A percentile compares a stretch with the other conserved stretches of the same genome.
Conservation (phyloP, 2,113 vertebrate genomes). For the Riparia riparia region DNA sequence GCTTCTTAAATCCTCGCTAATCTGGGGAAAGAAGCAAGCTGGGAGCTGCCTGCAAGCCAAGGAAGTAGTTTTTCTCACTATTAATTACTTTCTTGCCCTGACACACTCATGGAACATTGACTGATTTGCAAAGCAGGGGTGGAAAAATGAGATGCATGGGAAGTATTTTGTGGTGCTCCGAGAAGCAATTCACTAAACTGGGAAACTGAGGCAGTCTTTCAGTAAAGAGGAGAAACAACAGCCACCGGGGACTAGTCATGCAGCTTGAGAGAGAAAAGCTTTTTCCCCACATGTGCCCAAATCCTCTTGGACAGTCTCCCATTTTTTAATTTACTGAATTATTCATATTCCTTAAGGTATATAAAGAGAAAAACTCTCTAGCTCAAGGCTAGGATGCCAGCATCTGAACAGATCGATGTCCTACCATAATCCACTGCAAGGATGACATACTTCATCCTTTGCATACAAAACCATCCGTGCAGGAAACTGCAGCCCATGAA, state of each 20-base stretch:
- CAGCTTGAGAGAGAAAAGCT: neutral
- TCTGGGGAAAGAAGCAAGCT: neutral
- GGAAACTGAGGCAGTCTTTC: neutral
- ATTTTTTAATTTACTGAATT: neutral
- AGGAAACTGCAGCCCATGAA: neutral
- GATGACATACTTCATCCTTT: neutral
- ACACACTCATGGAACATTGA: neutral
- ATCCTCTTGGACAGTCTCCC: neutral
- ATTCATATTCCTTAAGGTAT: neutral
- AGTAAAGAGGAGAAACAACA: neutral
- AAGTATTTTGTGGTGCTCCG: neutral
- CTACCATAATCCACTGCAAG: neutral
- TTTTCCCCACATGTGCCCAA: neutral
- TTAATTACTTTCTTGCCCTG: neutral
- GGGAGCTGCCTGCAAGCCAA: neutral
- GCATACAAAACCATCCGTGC: neutral
- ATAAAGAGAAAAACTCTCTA: neutral
- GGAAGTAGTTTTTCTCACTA: neutral
- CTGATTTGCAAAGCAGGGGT: neutral
- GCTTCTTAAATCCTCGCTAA: slow-evolving; percentile 8
- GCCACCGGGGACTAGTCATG: neutral
- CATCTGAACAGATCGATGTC: neutral
- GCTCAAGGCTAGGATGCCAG: neutral
- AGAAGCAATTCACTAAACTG: neutral
- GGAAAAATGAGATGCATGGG: neutral